Base-by-base conservation (phyloP, 2,113 vertebrate genomes). In the Phaetusa simplex region DNA sequence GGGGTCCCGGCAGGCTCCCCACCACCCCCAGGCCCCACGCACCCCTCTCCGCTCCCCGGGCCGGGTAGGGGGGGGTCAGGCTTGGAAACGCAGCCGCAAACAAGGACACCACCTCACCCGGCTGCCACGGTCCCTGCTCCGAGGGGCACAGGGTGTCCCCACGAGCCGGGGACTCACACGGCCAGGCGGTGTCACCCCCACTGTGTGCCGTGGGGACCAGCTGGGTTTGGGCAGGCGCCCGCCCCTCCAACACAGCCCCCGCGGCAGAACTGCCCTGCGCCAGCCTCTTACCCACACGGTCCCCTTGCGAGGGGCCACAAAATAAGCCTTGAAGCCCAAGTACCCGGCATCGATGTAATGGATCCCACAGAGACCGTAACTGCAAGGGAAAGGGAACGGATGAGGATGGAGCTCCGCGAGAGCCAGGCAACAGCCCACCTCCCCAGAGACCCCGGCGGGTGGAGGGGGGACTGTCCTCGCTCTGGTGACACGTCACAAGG, bases 281-380 rank as follows among this genome's bases (percentile, higher is more conserved):
- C 53, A 45, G 81, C 49, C 29, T 94, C 99, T 98, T 97, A 99
- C 99, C 99, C 99, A 99, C 77, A 99, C 93, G 0, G 99, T 99
- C 74, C 98, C 98, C 73, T 98, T 98, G 85, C 99, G 98, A 21
- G 99, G 98, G 59, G 99, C 95, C 20, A 98, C 97, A 42, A 99
- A 99, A 71, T 98, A 97, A 21, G 99, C 97, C 90, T 98, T 98
- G 94, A 98, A 98, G 82, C 97, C 97, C 82, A 99, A 96, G 96
- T 98, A 99, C 17, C 99, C 99, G 0, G 98, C 98, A 21, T 99
- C 99, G 21, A 99, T 96, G 95, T 99, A 99, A 93, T 99, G 99
- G 93, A 99, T 98, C 65, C 99, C 99, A 36, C 99, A 99, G 52
- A 98, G 98, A 15, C 98, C 98, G 0, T 98, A 98, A 82, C 99